Evolutionary conservation across 1,140 invertebrate species (phyloP).

Genomic region (Heliconius eleuchia): DNA sequence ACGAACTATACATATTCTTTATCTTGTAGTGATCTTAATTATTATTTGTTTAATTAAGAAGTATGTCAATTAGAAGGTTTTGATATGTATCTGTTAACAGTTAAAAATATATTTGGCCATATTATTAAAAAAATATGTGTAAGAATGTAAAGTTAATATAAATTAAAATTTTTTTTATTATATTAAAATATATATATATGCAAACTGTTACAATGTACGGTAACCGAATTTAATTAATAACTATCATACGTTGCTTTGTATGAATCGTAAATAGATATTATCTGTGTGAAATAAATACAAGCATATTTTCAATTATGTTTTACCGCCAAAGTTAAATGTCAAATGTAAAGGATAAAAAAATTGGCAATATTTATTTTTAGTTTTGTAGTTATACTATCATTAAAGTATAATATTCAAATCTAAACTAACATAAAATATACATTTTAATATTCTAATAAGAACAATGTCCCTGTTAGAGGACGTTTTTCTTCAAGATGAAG

Average conservation of each 20-base stretch:
- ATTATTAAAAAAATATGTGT: not conserved
- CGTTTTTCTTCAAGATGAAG: constrained; percentile 71
- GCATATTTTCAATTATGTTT: not conserved
- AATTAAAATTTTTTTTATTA: too few species aligned
- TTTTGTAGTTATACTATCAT: too few species aligned
- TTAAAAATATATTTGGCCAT: too few species aligned
- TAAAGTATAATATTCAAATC: too few species aligned
- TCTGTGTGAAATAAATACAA: not conserved
- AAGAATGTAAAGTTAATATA: not conserved
- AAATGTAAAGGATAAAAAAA: not conserved
- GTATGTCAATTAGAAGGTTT: not conserved
- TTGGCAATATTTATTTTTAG: not conserved
- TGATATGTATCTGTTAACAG: too few species aligned
- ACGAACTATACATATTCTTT: too few species aligned
- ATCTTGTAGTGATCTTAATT: too few species aligned
- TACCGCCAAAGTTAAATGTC: constrained; percentile 26
- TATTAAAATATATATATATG: too few species aligned
- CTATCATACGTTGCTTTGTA: not conserved
- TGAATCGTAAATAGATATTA: not conserved
- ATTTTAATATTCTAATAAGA: not conserved
- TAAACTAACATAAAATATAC: not conserved
- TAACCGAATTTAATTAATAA: too few species aligned
- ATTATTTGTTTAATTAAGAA: not conserved
- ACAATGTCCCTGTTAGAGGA: constrained; percentile 76
- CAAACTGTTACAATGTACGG: too few species aligned